Conservation (phyloP, 2,888 invertebrate genomes). For the Drosophila limbata region DNA sequence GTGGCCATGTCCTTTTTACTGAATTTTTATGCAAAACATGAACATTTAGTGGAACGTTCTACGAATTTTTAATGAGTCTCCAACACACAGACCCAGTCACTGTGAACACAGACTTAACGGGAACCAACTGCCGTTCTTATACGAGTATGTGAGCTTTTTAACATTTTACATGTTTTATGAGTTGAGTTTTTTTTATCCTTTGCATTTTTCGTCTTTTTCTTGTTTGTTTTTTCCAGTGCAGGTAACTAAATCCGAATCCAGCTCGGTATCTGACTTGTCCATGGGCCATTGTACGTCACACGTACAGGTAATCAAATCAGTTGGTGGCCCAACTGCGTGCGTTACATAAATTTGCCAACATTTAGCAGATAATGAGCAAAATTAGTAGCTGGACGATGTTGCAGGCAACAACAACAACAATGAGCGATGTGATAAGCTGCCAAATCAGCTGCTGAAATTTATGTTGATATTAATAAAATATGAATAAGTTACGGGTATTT, state of each 20-base stretch:
- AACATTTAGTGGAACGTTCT: constrained; percentile 83
- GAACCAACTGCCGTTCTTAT: constrained; percentile 32
- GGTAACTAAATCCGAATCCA: constrained; percentile 39
- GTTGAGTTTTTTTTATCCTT: constrained; percentile 24
- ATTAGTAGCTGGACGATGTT: constrained; percentile 62
- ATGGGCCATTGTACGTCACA: constrained; percentile 37
- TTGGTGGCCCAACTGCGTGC: constrained; percentile 68
- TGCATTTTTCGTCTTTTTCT: background rate
- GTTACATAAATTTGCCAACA: constrained; percentile 76
- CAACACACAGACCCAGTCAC: constrained; percentile 1
- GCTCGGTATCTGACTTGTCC: background rate
- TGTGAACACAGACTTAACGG: constrained; percentile 9
- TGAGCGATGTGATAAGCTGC: constrained; percentile 45
- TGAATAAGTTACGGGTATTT: too few relatives aligned
- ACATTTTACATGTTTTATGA: constrained; percentile 79
- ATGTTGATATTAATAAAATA: too few relatives aligned
- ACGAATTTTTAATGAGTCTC: constrained; percentile 82
- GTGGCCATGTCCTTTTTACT: constrained; percentile 52
- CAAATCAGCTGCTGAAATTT: background rate
- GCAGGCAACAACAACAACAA: constrained; percentile 30
- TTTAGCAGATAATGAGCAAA: constrained; percentile 78
- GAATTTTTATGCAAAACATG: constrained; percentile 83
- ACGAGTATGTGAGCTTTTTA: constrained; percentile 50
- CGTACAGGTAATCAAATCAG: constrained; percentile 77
- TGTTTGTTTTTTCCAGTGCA: constrained; percentile 37